A percentile compares a stretch with the other conserved stretches of the same genome.
phyloP scores from a whole-genome alignment of 1,140 invertebrate genomes.

The Papilio polyxenes region DNA sequence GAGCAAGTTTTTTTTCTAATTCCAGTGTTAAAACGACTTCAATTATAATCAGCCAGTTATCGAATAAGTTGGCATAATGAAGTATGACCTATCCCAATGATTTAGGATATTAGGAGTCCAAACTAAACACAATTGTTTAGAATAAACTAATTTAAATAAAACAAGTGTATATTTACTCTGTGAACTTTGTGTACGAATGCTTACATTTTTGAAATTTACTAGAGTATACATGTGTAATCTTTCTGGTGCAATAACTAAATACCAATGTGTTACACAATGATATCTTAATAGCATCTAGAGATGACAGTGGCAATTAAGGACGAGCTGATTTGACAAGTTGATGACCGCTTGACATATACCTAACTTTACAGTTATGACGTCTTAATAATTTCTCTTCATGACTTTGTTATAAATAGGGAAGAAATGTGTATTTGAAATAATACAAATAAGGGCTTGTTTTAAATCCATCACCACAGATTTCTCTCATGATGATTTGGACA shows the following conservation, averaged over 20 bases:
- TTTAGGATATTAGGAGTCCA: no score
- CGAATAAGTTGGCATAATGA: not conserved
- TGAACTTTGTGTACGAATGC: no score
- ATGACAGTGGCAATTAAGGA: conserved; percentile 30
- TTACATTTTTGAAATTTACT: not conserved
- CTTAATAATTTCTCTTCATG: not conserved
- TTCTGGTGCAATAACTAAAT: not conserved
- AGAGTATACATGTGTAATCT: not conserved
- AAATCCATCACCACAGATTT: no score
- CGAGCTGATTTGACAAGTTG: conserved; percentile 33
- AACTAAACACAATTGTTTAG: not conserved
- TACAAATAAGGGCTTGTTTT: no score
- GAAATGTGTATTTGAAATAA: not conserved
- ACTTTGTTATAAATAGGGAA: not conserved
- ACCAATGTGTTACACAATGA: not conserved
- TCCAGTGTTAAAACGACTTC: not conserved
- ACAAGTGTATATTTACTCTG: not conserved
- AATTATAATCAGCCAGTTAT: not conserved
- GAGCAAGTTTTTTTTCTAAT: conserved; percentile 17
- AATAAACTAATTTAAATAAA: not conserved
- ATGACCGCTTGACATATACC: conserved; percentile 1
- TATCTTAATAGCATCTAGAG: conserved; percentile 31
- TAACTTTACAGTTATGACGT: not conserved
- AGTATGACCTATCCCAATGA: not conserved
- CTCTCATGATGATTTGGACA: no score